Base-by-base conservation (phyloP, 1,140 invertebrate species). In the Leptinotarsa lineolata region DNA sequence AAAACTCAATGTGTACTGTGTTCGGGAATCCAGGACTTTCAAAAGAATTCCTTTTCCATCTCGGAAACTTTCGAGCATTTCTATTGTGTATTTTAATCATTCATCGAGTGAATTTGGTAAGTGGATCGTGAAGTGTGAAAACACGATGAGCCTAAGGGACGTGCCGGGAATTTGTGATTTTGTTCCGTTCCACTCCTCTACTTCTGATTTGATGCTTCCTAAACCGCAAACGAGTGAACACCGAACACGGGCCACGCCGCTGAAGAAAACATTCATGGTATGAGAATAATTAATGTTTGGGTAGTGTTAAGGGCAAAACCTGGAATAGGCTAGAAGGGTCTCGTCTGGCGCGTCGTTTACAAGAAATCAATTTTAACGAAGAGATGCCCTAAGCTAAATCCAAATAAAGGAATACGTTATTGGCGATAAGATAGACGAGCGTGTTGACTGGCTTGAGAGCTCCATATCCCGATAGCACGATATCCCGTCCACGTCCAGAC, bases 281-380 rank as follows among this genome's bases (percentile, higher is more conserved):
- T 70, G 77, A 78, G 78, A 82, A 71, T 76, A 83, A 83, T 83
- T 81, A 83, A 82, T 82, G 80, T 82, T 80, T 75, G 75, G 74
- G 74, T 75, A 77, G 73, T 75, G 75, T 75, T 77, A 70, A 72
- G 77, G 72, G 74, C 18, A 68, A 73, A 77, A 76, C 60, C 74
- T 64, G 59, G 70, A 59, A 64, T 72, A 63, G 72, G 18, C 64
- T 66, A 68, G 72, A 64, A 60, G 46, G 64, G 63, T 66, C 72
- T 70, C 73, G 72, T 72, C 72, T 78, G 68, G 74, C 73, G 48
- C 73, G 76, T 59, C 76, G 65, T 72, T 74, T 74, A 81, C 78
- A 79, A 79, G 81, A 81, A 82, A 81, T 82, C 81, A 82, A 82
- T 82, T 79, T 77, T 77, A 80, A 75, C 74, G 78, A 74, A 65